Base-by-base conservation (phyloP, 2,113 vertebrate species). In the Gracilinanus agilis region DNA sequence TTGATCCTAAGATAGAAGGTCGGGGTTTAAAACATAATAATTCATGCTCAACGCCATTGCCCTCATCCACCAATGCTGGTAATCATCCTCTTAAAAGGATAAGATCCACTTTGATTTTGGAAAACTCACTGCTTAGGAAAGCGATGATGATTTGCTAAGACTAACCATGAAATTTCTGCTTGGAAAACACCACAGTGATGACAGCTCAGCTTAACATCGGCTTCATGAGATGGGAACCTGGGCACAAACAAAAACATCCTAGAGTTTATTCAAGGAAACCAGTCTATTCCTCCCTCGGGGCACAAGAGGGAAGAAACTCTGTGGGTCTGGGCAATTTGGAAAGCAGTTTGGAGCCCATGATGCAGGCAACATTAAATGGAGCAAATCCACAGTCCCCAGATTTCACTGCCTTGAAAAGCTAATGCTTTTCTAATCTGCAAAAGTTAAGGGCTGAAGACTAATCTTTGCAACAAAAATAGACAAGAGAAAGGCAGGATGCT, bases 151-250 rank as follows among this genome's bases (percentile, higher is more conserved):
- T 21, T 24, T 1, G 34, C 24, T 13, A 29, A 49, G 23, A 6
- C 40, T 83, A 83, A n/a, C 67, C 58, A 9, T 83, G 91, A 25
- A 16, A 0, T 23, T 24, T 19, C 8, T 23, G 44, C 13, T 19
- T 40, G 16, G 88, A 44, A 19, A 3, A 53, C 53, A 6, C 55
- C 40, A 24, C 3, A 2, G 88, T 49, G 40, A n/a, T 2, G 16
- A 3, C 7, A 2, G 44, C 4, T 3, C 0, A 27, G 2, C 9
- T 9, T 13, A 4, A 58, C n/a, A 23, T 13, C 9, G 25, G 0
- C 4, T 13, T 2, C 0, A 27, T 23, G 54, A 29, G 10, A 21
- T 7, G 21, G n/a, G 55, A 83, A 61, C 61, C 29, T 27, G 16
- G 8, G 11, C 1, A 10, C 25, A 34, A 55, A 61, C 11, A 23